Evolutionary conservation across 2,797 vertebrate species (phyloP), one percentile per base, ranked within the genome.

Genomic region (Muscicapa comitata): DNA sequence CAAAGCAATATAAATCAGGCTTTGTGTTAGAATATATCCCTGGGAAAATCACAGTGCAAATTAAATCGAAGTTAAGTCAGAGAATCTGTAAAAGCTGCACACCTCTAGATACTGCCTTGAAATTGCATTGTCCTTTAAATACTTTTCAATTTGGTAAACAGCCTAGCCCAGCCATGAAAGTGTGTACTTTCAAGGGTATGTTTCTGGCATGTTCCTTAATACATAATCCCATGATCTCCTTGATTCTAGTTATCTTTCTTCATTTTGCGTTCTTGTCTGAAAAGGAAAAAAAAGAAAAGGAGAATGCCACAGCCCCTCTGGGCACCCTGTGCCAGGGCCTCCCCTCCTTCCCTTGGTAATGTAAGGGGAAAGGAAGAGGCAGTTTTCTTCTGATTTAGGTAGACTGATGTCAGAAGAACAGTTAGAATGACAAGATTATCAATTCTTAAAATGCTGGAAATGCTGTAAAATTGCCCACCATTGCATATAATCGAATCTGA

Each of bases 341-440:
- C 0, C 0, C 8, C 53, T 5, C 8, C 15, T 38, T 59, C 45
- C 20, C n/a, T 43, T 51, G 54, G 28, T 17, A 55, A 13, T 15
- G 17, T 35, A 65, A 54, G 17, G 42, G 42, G 26, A 73, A 78
- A 25, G 57, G 25, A 71, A 43, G 50, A 57, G 21, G 24, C 8
- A 8, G 0, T 7, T 72, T 73, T 65, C n/a, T 72, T 76, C 35
- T 78, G 19, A 33, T 57, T 48, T 17, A 18, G 13, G 21, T 43
- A 55, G 31, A n/a, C 12, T 38, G 13, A 8, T 25, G 4, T 7
- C 61, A 53, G 26, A n/a, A 70, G 37, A 86, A 66, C 24, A 47
- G n/a, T 37, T 35, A 48, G 4, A 20, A 26, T 57, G 18, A 57
- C 33, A 71, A 38, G 25, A n/a, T 33, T 29, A 43, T 78, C 2